Conservation (phyloP, 2,797 vertebrate species). For the Rhabdophis nuchalis region DNA sequence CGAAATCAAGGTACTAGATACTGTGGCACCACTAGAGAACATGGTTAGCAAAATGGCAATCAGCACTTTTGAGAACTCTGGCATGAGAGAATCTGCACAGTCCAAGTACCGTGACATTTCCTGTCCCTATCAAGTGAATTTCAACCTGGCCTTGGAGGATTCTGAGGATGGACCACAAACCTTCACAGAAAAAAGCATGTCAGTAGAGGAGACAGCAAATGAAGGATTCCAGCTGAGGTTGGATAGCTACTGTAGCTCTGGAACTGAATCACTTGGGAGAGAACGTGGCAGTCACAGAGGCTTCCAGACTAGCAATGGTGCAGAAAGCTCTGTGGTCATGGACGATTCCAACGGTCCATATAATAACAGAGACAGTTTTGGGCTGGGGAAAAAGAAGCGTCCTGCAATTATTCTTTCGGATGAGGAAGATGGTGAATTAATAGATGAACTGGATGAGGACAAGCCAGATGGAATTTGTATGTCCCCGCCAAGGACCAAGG, state of each 20-base stretch:
- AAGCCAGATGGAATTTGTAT: conserved; percentile 61
- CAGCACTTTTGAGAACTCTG: conserved; percentile 22
- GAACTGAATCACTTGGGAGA: not conserved
- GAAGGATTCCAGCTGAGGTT: conserved; percentile 19
- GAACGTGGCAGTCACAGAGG: not conserved
- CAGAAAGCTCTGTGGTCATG: conserved; percentile 27
- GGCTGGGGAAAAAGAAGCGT: conserved; percentile 60
- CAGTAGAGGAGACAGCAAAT: conserved; percentile 29
- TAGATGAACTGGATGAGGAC: not conserved
- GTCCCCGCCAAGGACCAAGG: conserved; percentile 78
- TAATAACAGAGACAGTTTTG: conserved; percentile 4
- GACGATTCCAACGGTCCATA: not conserved
- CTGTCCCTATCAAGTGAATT: conserved; percentile 71
- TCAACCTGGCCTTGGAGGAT: conserved; percentile 86
- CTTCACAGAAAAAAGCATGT: conserved; percentile 16
- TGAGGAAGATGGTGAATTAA: conserved; percentile 42
- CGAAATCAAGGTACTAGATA: not conserved
- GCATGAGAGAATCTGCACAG: conserved; percentile 16
- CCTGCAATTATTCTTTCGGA: conserved; percentile 72
- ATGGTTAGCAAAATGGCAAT: not conserved
- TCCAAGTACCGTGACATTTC: conserved; percentile 45
- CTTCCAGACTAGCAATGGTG: not conserved
- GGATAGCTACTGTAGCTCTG: conserved; percentile 31
- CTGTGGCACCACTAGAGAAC: not conserved
- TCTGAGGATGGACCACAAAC: conserved; percentile 65